Evolutionary conservation across 1,140 invertebrate species (phyloP), one percentile per base, ranked within the genome.

Genomic region (Drosophila eugracilis): DNA sequence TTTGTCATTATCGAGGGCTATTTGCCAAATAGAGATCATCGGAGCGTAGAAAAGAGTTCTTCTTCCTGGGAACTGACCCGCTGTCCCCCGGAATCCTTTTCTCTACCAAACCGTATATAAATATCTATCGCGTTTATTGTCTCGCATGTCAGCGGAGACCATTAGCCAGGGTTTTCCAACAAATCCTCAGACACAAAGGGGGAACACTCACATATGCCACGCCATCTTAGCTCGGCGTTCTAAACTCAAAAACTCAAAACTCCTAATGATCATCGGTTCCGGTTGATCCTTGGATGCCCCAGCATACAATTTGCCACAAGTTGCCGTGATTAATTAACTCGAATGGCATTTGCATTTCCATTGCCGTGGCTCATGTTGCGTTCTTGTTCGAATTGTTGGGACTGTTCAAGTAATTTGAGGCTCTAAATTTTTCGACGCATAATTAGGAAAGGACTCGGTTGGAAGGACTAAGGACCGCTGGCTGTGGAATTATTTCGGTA

Each of bases 231-330:
- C 22, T 14, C 19, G 4, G 26, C 17, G 5, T 4, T 24, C 42
- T 24, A n/a, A 5, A 14, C 7, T 37, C 5, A 5, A 30, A 30
- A 32, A 32, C 30, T n/a, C 30, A 12, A 1, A 7, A 5, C 17
- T 30, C 54, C 80, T 85, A 86, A 86, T 86, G 83, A 78, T 86
- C 81, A 47, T 76, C 71, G 72, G 80, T 85, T 84, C 80, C 80
- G 80, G 80, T 75, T 14, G 10, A 21, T 21, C 17, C 44, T 52
- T 19, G 21, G n/a, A 50, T 41, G 24, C 42, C 48, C 37, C 30
- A 41, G 47, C 53, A 54, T 50, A 65, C 78, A 80, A 80, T 80
- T 79, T 70, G 67, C 75, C 75, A 67, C 70, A 78, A 79, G 57
- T 80, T 75, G 42, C 54, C 54, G 65, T 86, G 81, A 86, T 86